Evolutionary conservation across 1,140 invertebrate species (phyloP).

Genomic region (Zaprionus kolodkinae): DNA sequence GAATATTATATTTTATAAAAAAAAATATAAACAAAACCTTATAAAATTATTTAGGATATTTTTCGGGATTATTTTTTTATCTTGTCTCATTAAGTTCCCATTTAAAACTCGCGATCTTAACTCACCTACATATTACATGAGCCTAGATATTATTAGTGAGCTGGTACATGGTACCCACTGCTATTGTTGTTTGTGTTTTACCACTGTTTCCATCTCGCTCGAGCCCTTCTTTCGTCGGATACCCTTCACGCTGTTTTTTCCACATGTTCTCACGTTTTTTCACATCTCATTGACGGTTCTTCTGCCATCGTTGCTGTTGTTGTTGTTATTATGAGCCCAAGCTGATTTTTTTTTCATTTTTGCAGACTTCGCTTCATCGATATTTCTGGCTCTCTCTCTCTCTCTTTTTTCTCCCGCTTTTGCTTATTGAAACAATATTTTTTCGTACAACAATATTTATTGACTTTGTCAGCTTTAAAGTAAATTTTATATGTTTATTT

Average conservation of each 20-base stretch:
- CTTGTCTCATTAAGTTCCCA: neutral
- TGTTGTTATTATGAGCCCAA: constrained; percentile 44
- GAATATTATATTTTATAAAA: neutral
- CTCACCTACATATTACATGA: neutral
- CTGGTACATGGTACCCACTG: neutral
- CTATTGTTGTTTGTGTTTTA: constrained; percentile 10
- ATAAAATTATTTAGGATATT: too few relatives aligned
- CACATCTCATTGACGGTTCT: constrained; percentile 23
- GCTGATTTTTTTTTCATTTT: constrained; percentile 47
- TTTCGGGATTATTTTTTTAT: neutral
- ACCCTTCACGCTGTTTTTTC: constrained; percentile 5
- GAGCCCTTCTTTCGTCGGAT: neutral
- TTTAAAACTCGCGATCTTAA: neutral
- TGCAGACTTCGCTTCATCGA: constrained; percentile 54
- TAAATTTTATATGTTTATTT: constrained; percentile 82
- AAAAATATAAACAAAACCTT: too few relatives aligned
- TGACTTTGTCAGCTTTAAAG: constrained; percentile 83
- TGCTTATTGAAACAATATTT: constrained; percentile 83
- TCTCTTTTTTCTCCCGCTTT: constrained; percentile 36
- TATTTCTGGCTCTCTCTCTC: constrained; percentile 14
- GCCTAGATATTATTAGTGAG: neutral
- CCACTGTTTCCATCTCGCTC: neutral
- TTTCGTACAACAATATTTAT: constrained; percentile 72
- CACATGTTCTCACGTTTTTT: constrained; percentile 42
- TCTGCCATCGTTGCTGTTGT: neutral